These are phyloP conservation scores for Dascyllus trimaculatus DNA, from an alignment of 2,113 vertebrate genomes.

Conservation along the genomic window DNA sequence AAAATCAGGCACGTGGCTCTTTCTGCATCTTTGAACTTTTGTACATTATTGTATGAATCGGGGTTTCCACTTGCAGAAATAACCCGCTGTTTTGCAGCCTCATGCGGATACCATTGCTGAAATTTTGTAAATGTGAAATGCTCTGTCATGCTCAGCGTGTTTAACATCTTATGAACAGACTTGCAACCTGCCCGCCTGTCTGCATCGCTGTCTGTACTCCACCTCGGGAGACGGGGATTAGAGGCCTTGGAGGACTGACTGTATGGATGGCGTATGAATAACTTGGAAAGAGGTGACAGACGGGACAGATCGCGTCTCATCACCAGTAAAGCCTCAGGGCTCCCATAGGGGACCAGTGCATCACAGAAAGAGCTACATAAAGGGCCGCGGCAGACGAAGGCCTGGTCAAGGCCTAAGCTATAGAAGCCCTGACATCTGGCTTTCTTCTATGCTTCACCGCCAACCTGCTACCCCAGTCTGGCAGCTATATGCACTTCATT, in stretches of 20 bases:
- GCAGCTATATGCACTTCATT: slow-evolving; percentile 84
- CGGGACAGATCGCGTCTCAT: slow-evolving; percentile 87
- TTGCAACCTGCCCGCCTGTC: slow-evolving; percentile 75
- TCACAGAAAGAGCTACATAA: slow-evolving; percentile 83
- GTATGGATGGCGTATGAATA: slow-evolving; percentile 84
- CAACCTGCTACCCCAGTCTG: slow-evolving; percentile 84
- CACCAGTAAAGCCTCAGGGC: slow-evolving; percentile 85
- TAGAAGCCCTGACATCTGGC: slow-evolving; percentile 87
- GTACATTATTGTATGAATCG: slow-evolving; percentile 53
- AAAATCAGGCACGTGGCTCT: slow-evolving; percentile 10
- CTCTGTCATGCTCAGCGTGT: slow-evolving; percentile 77
- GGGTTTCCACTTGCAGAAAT: slow-evolving; percentile 46
- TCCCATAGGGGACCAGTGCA: slow-evolving; percentile 80
- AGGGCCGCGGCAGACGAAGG: slow-evolving; percentile 82
- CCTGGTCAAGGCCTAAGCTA: slow-evolving; percentile 86
- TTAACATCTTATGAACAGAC: slow-evolving; percentile 79
- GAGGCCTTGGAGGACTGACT: slow-evolving; percentile 83
- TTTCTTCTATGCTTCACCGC: slow-evolving; percentile 81
- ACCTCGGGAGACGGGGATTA: slow-evolving; percentile 85
- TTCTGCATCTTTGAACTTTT: slow-evolving; percentile 19
- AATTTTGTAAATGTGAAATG: slow-evolving; percentile 75
- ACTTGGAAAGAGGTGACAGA: slow-evolving; percentile 85
- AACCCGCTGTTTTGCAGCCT: slow-evolving; percentile 59
- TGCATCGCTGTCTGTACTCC: slow-evolving; percentile 78
- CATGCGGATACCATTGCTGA: slow-evolving; percentile 59